A percentile compares a stretch with the other conserved stretches of the same genome.
Conservation (phyloP, 1,140 invertebrate genomes). For the Triops longicaudatus region DNA sequence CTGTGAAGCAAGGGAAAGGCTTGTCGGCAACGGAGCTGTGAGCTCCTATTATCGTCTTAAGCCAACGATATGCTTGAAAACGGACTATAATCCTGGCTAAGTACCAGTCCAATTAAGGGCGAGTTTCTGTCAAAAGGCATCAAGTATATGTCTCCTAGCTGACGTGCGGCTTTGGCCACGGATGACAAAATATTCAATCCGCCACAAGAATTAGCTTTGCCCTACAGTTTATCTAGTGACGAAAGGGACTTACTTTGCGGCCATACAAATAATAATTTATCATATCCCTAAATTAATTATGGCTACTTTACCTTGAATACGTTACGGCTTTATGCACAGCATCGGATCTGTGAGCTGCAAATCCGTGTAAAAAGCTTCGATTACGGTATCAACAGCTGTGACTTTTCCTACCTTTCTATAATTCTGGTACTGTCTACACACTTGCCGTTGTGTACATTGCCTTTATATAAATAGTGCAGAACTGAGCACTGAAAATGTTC, state of each 20-base stretch:
- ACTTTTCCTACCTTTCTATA: too few relatives aligned
- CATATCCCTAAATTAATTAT: not conserved
- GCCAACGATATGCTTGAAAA: conserved; percentile 15
- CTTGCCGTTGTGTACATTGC: too few relatives aligned
- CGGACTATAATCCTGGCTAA: conserved; percentile 5
- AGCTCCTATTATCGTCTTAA: conserved; percentile 6
- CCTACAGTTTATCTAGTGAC: too few relatives aligned
- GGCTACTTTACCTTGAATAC: not conserved
- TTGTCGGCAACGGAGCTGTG: not conserved
- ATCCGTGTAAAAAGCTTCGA: not conserved
- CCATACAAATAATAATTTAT: not conserved
- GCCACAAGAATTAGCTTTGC: too few relatives aligned
- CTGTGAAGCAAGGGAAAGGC: not conserved
- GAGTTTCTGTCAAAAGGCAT: not conserved
- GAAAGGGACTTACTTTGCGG: not conserved
- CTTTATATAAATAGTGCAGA: too few relatives aligned
- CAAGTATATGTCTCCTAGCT: not conserved
- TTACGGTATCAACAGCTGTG: not conserved
- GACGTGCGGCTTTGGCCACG: not conserved
- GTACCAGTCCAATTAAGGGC: conserved; percentile 13
- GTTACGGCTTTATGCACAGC: not conserved
- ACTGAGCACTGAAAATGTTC: too few relatives aligned
- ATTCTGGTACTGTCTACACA: too few relatives aligned
- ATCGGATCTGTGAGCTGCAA: not conserved
- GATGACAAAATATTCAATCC: too few relatives aligned